phyloP scores from a whole-genome alignment of 2,113 vertebrate species.

The Chlamydotis undulata region DNA sequence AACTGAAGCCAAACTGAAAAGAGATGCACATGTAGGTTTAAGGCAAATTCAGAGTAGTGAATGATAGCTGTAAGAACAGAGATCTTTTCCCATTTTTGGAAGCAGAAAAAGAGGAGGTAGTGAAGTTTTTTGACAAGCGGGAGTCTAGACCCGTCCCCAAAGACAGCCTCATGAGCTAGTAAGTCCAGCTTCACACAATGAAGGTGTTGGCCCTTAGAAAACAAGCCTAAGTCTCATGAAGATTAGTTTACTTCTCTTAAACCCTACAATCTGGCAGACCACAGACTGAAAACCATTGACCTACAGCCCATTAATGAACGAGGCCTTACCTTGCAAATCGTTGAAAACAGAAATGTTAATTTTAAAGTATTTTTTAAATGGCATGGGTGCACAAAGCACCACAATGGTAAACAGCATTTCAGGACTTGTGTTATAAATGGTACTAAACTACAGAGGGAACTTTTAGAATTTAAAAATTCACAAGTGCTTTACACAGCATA shows the following conservation, averaged over 20 bases:
- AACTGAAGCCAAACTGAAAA: not conserved
- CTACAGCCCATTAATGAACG: not conserved
- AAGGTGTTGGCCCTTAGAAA: not conserved
- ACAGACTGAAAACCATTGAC: not conserved
- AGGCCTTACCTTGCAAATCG: not conserved
- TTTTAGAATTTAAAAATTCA: not conserved
- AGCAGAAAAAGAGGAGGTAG: not conserved
- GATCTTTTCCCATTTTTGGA: not conserved
- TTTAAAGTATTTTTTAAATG: not conserved
- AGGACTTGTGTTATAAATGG: not conserved
- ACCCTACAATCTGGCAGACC: not conserved
- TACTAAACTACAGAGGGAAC: not conserved
- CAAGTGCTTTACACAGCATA: not conserved
- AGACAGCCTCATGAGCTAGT: not conserved
- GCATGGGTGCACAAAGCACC: not conserved
- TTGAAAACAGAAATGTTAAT: not conserved
- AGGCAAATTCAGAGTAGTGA: not conserved
- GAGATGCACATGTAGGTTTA: not conserved
- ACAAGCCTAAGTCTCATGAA: not conserved
- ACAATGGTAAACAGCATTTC: not conserved
- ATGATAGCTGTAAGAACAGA: not conserved
- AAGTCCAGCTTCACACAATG: not conserved
- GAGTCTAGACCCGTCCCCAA: not conserved
- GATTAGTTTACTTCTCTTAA: not conserved
- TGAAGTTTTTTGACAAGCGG: not conserved